These are phyloP conservation scores for Palythoa grandis DNA, from an alignment of 92 coral and sea anemone genomes.

Conservation along the genomic window DNA sequence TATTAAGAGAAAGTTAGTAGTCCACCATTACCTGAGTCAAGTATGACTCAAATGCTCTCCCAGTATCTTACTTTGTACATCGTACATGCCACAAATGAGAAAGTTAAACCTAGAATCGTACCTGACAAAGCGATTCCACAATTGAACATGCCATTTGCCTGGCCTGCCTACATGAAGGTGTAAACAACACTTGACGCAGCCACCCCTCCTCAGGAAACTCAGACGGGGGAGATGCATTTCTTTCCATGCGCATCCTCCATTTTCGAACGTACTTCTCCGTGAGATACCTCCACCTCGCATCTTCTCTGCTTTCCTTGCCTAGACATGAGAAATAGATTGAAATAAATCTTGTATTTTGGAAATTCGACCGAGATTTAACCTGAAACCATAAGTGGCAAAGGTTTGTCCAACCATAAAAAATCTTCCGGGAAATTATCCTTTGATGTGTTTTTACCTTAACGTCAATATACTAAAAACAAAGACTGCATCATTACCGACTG, in stretches of 20 bases:
- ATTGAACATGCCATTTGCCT: conserved; percentile 96
- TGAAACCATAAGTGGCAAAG: no score
- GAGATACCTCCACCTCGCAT: conserved; percentile 69
- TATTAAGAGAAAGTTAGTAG: no score
- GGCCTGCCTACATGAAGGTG: conserved; percentile 93
- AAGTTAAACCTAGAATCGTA: conserved; percentile 18
- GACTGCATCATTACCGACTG: conserved; percentile 39
- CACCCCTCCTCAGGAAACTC: conserved; percentile 88
- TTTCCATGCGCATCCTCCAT: conserved; percentile 68
- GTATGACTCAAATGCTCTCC: not conserved
- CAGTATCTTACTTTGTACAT: not conserved
- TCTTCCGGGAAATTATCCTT: no score
- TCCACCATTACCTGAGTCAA: not conserved
- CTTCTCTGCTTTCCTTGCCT: conserved; percentile 71
- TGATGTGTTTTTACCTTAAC: no score
- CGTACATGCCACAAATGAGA: not conserved
- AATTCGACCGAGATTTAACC: no score
- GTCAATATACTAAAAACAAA: not conserved
- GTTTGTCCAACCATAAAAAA: no score
- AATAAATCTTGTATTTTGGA: no score
- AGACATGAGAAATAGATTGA: not conserved
- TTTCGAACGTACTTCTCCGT: conserved; percentile 75
- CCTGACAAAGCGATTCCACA: conserved; percentile 97
- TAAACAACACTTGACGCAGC: conserved; percentile 92
- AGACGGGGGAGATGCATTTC: conserved; percentile 52